Evolutionary conservation across 2,113 vertebrate species (phyloP), one percentile per base, ranked within the genome.

Genomic region (Lichenostomus cassidix): DNA sequence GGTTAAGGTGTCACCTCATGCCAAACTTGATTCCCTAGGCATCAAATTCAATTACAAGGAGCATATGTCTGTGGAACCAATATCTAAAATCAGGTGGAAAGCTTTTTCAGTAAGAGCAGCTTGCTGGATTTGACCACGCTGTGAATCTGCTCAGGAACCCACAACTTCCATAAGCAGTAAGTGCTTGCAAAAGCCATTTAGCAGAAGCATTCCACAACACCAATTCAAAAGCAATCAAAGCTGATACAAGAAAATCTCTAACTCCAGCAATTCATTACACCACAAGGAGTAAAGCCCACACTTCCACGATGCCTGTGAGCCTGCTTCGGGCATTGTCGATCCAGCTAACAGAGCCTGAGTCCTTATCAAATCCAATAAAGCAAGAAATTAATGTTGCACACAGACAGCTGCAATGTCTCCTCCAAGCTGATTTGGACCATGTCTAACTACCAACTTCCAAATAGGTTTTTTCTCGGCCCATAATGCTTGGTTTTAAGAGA

Each of bases 81-180:
- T n/a, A 64, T 14, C 64, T 83, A 35, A 75, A 64, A 64, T 67
- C 22, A 78, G 37, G 21, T 3, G 1, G 3, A 27, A 22, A 24
- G 35, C 41, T 76, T 27, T 81, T 69, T 49, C 4, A 6, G 37
- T 33, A 41, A 58, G 10, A 71, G 52, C 60, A 76, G 49, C 41
- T 88, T 70, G 41, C 49, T 78, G 41, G 37, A 62, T 33, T 84
- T 87, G 77, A 60, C 65, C 46, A n/a, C 0, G 0, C 15, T 7
- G 1, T 46, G 50, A 84, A 46, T 41, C 53, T 0, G 0, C 35
- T 68, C 27, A 70, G 68, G 63, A 90, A 31, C 7, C 5, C 1
- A 47, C n/a, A 83, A 28, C 37, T 75, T 87, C 80, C 35, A 5
- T 29, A 22, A 2, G 7, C 35, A 82, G 47, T 35, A 63, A 80